Base-by-base conservation (phyloP, 2,113 vertebrate genomes). In the Dolichallabes microphthalmus region DNA sequence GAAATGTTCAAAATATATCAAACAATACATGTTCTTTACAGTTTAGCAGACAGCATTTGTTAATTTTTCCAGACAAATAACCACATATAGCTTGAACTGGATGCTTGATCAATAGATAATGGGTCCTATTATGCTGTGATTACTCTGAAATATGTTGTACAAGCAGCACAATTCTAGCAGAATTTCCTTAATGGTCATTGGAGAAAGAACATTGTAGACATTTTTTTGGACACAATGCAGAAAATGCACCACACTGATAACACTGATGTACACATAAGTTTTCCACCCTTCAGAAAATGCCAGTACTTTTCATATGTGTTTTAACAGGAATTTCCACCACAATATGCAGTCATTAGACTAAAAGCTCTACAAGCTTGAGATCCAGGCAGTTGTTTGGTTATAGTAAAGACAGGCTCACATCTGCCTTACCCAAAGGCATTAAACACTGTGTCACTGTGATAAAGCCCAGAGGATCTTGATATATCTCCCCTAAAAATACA, bases 401-500 rank as follows among this genome's bases (percentile, higher is more conserved):
- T 66, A 66, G 63, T 30, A 66, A 66, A 66, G 13, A 30, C n/a
- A 30, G 63, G 13, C 35, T 80, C 50, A 84, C 71, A 79, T 25
- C 50, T 11, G 12, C 17, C 57, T 58, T 81, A 64, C 86, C 53
- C 52, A 32, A 82, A 78, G 69, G 27, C 22, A 82, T 73, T 79
- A 84, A 86, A 88, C 85, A 86, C 20, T 9, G n/a, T 84, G 85
- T 86, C 85, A 81, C 66, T 1, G 53, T 88, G 76, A 88, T 69
- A 86, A 78, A 84, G 69, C 17, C 39, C 87, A 86, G 81, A 80
- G 35, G 14, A 61, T 79, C 12, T n/a, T 82, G 69, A n/a, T 63
- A 63, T 32, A 68, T 61, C 58, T 64, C 15, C 55, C 63, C 19
- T 30, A 11, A 32, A 25, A 78, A 78, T 55, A 85, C 22, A 22